Percentiles rank a stretch among this genome's conserved stretches.
Conservation (phyloP, 2,113 vertebrate genomes). For the Tyto alba region DNA sequence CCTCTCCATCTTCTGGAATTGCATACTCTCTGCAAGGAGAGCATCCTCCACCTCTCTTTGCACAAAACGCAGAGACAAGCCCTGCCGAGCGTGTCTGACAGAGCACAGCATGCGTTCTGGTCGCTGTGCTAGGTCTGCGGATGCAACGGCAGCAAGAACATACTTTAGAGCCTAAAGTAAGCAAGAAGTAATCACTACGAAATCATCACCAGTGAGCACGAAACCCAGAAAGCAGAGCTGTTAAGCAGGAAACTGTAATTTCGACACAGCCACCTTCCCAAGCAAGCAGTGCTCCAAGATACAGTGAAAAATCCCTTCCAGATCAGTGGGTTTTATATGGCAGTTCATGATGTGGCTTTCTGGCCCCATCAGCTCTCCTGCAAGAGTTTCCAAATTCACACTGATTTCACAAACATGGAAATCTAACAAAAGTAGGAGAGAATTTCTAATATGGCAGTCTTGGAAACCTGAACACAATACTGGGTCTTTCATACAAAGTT, state of each 20-base stretch:
- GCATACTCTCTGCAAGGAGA: not conserved
- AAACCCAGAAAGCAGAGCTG: not conserved
- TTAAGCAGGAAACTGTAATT: not conserved
- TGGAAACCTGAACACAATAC: not conserved
- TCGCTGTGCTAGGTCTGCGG: not conserved
- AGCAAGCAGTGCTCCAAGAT: not conserved
- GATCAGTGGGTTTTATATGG: not conserved
- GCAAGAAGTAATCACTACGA: not conserved
- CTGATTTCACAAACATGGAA: not conserved
- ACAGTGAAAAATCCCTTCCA: not conserved
- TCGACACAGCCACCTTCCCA: not conserved
- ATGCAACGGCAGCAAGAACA: not conserved
- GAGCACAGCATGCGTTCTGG: rapidly evolving
- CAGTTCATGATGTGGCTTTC: not conserved
- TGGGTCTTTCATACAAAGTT: not conserved
- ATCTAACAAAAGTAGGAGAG: not conserved
- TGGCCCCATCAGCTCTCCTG: not conserved
- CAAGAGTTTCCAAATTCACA: slow-evolving; percentile 3
- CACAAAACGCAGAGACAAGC: not conserved
- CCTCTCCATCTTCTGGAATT: not conserved
- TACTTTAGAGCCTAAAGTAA: not conserved
- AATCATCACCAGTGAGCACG: not conserved
- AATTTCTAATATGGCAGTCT: not conserved
- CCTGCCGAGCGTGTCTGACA: not conserved
- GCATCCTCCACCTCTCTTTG: not conserved